Evolutionary conservation across 2,797 vertebrate genomes (phyloP), one percentile per base, ranked within the genome.

Genomic region (Bucorvus abyssinicus): DNA sequence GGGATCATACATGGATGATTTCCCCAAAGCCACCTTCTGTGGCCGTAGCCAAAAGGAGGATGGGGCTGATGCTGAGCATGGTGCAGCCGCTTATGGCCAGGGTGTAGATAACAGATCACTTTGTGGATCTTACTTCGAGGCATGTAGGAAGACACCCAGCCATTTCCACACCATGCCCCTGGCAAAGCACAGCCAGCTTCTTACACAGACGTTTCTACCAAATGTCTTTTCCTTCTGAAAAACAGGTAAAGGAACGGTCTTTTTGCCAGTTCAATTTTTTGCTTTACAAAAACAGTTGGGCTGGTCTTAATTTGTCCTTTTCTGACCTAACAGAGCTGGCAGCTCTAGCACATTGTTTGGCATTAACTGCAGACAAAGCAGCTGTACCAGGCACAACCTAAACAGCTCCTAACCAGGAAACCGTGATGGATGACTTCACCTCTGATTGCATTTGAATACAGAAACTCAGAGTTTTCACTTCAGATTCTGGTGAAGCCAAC

Each of bases 341-440:
- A 90, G 47, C 21, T 88, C 82, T 86, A 61, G 78, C 38, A 84
- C 11, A 29, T 6, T 19, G 30, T 55, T 88, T 94, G 95, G 85
- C 91, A 92, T 24, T 47, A 53, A 13, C 18, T 76, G 47, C 34
- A 91, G 73, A 91, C 45, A 86, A 69, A 95, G 83, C 94, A 96
- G 84, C 73, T 97, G 87, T 38, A 90, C 61, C 53, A 95, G 55
- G 61, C 70, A 91, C 60, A 85, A 57, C 3, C 36, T 84, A 85
- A 97, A 96, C 55, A 67, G 38, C 27, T 84, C 32, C 79, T 89
- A 94, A 91, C 65, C 90, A 85, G 87, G 52, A 91, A 94, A 96
- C 87, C 55, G 84, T 27, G 22, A 73, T 42, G 90, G 76, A 86
- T 95, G 84, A 73, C 20, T 92, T 92, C 89, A 86, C 84, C 42